Conservation (phyloP, 1,140 invertebrate genomes). For the Branchinecta lynchi region DNA sequence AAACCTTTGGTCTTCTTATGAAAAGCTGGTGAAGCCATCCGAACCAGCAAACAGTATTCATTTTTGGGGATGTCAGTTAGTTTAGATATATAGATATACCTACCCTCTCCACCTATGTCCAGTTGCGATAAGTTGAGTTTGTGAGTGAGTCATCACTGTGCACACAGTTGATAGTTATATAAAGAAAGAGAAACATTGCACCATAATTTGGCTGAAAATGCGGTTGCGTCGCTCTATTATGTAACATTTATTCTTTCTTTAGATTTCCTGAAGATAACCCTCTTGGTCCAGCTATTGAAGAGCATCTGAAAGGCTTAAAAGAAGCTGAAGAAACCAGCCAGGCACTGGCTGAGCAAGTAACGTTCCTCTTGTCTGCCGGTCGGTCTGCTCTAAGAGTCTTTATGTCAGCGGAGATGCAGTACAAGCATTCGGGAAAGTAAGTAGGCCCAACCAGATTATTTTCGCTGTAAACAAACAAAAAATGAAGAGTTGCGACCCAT, state of each 20-base stretch:
- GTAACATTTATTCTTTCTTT: background rate
- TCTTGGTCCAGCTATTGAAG: background rate
- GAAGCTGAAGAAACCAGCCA: background rate
- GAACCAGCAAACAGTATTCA: too few relatives aligned
- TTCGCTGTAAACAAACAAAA: too few relatives aligned
- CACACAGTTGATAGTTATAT: too few relatives aligned
- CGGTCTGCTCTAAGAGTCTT: background rate
- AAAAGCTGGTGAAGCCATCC: too few relatives aligned
- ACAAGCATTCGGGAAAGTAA: slow-evolving; percentile 10
- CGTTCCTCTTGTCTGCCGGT: background rate
- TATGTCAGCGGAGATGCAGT: background rate
- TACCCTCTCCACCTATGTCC: too few relatives aligned
- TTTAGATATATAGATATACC: too few relatives aligned
- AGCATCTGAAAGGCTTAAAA: background rate
- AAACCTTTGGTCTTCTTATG: too few relatives aligned
- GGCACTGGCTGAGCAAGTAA: background rate
- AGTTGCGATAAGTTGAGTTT: too few relatives aligned
- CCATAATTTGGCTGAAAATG: background rate
- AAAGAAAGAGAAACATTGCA: too few relatives aligned
- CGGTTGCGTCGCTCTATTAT: background rate
- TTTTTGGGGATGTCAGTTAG: too few relatives aligned
- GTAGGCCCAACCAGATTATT: background rate
- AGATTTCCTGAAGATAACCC: background rate
- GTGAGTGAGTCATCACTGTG: too few relatives aligned
- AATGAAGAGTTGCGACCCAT: too few relatives aligned